A percentile compares a stretch with the other conserved stretches of the same genome.
These are phyloP conservation scores for Plotosus lineatus DNA, from an alignment of 2,113 vertebrate genomes.

Conservation along the genomic window DNA sequence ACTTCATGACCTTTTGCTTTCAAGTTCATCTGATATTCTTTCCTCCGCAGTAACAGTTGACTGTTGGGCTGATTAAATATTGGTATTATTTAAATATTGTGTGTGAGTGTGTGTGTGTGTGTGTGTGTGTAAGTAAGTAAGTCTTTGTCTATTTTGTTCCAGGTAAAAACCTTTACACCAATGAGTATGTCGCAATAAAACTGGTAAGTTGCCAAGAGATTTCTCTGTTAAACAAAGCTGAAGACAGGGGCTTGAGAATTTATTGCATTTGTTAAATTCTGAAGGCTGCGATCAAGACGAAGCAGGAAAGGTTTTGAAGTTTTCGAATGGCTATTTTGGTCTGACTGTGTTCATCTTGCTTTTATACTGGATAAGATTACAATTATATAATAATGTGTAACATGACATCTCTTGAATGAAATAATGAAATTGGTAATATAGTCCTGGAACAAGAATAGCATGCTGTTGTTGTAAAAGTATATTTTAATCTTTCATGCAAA, in stretches of 20 bases:
- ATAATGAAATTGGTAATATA: background rate
- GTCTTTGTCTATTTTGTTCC: slow-evolving; percentile 63
- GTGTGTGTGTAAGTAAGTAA: no score
- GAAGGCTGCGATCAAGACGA: background rate
- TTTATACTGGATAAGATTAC: background rate
- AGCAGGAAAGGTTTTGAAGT: background rate
- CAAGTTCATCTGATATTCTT: background rate
- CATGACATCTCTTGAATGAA: background rate
- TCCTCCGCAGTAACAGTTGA: background rate
- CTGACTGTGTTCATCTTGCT: background rate
- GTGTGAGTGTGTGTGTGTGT: background rate
- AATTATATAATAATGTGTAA: background rate
- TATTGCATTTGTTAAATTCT: background rate
- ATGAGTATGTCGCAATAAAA: slow-evolving; percentile 99
- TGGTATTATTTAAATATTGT: background rate
- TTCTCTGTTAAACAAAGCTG: background rate
- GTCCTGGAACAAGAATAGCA: background rate
- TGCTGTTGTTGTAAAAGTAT: background rate
- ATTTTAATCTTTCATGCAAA: background rate
- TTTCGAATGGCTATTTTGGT: background rate
- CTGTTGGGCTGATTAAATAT: background rate
- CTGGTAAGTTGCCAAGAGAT: slow-evolving; percentile 82
- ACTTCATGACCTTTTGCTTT: background rate
- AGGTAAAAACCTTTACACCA: slow-evolving; percentile 99
- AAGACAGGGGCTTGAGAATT: background rate